These are phyloP conservation scores for Passer domesticus DNA, from an alignment of 2,113 vertebrate species.

Conservation along the genomic window DNA sequence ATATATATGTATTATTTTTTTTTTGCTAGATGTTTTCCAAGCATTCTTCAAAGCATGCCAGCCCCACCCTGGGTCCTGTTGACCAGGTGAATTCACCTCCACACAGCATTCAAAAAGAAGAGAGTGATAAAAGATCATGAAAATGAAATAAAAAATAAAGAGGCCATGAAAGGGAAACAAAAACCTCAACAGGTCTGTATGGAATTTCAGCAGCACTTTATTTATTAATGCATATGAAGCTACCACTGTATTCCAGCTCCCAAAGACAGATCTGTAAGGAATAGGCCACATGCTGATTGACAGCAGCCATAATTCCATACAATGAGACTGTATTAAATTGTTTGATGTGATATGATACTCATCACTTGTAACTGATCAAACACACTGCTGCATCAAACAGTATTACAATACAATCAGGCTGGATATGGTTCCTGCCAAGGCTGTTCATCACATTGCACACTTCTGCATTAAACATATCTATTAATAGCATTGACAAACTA, in stretches of 20 bases:
- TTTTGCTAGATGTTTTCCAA: not conserved
- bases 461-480: constrained; percentile 61
- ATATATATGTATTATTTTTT: not conserved
- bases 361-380: constrained; percentile 81
- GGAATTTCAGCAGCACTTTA: constrained; percentile 70
- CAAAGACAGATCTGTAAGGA: constrained; percentile 74
- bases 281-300: constrained; percentile 76
- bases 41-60: not conserved
- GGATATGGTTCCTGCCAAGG: constrained; percentile 66
- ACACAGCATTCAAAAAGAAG: not conserved
- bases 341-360: constrained; percentile 81
- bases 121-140: not conserved
- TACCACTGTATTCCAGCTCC: constrained; percentile 58
- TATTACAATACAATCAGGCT: constrained; percentile 66
- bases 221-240: constrained; percentile 75
- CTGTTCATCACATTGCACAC: constrained; percentile 44
- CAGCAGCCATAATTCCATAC: constrained; percentile 83
- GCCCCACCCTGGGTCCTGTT: not conserved
- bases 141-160: not conserved
- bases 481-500: constrained; percentile 60
- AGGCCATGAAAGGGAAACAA: constrained; percentile 59
- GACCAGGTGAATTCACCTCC: not conserved
- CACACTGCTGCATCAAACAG: constrained; percentile 74
- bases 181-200: constrained; percentile 70
- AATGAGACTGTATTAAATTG: constrained; percentile 79